These are phyloP conservation scores for Poliocrania exsul DNA, from an alignment of 2,797 vertebrate genomes.

Conservation along the genomic window DNA sequence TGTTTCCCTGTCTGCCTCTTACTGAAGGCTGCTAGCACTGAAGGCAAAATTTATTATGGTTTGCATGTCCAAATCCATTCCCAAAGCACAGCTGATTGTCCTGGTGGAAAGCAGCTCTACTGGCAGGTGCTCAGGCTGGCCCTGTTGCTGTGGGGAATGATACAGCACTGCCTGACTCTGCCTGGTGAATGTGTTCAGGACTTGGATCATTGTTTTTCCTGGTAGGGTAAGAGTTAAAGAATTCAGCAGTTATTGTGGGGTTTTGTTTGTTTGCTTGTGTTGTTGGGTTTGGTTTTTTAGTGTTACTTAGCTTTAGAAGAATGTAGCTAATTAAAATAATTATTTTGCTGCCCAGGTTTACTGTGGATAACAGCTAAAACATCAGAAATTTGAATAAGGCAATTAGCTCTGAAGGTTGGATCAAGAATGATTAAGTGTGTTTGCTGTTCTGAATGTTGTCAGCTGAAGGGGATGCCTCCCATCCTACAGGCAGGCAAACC, in stretches of 20 bases:
- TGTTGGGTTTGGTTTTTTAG: not conserved
- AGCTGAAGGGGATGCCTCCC: not conserved
- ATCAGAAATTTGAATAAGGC: not conserved
- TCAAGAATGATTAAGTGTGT: not conserved
- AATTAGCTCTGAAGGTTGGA: not conserved
- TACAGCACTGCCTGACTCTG: not conserved
- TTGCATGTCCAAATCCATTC: not conserved
- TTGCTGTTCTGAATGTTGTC: not conserved
- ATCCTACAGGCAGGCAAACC: not conserved
- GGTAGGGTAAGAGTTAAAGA: not conserved
- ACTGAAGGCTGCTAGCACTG: not conserved
- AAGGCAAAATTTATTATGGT: not conserved
- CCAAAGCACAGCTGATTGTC: not conserved
- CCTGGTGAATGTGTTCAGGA: not conserved
- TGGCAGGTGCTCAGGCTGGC: conserved; percentile 3
- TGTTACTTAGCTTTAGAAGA: conserved; percentile 6
- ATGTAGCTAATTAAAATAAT: conserved; percentile 23
- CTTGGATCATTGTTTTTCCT: conserved; percentile 41
- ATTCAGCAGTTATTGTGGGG: not conserved
- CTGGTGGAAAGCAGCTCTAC: not conserved
- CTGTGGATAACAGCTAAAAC: not conserved
- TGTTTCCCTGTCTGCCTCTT: not conserved
- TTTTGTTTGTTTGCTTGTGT: not conserved
- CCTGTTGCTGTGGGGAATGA: not conserved
- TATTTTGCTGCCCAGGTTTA: not conserved